These are phyloP conservation scores for Tachysurus fulvidraco DNA, from an alignment of 2,113 vertebrate species.

Conservation along the genomic window DNA sequence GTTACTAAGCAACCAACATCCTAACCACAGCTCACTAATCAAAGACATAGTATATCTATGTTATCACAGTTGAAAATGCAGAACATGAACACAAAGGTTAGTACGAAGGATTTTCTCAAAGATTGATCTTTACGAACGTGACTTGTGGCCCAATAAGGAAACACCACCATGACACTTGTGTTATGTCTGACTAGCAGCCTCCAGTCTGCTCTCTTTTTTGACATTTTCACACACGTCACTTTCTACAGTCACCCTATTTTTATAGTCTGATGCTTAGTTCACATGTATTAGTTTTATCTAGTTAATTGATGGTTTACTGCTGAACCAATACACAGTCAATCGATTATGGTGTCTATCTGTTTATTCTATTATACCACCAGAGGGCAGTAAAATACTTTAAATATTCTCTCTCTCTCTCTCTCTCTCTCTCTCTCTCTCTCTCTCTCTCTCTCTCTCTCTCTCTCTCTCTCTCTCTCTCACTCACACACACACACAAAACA, in stretches of 20 bases:
- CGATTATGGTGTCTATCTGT: background rate
- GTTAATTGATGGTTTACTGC: background rate
- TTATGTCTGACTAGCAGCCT: background rate
- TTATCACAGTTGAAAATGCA: too few relatives aligned
- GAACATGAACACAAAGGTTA: too few relatives aligned
- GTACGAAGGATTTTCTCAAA: background rate
- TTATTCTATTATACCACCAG: slow-evolving; percentile 28
- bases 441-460: background rate
- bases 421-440: background rate
- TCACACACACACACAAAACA: background rate
- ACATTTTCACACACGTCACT: background rate
- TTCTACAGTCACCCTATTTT: background rate
- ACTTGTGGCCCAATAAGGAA: background rate
- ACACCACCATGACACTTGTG: background rate
- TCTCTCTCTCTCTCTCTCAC: background rate
- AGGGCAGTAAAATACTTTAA: slow-evolving; percentile 24
- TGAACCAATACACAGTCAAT: background rate
- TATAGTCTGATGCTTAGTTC: background rate
- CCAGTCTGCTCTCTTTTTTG: background rate
- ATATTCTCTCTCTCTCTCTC: background rate
- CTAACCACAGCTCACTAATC: background rate
- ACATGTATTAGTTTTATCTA: background rate
- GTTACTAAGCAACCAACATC: background rate
- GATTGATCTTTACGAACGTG: background rate
- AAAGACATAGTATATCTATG: background rate